Evolutionary conservation across 2,888 invertebrate genomes (phyloP).

Genomic region (Anodontia alba): DNA sequence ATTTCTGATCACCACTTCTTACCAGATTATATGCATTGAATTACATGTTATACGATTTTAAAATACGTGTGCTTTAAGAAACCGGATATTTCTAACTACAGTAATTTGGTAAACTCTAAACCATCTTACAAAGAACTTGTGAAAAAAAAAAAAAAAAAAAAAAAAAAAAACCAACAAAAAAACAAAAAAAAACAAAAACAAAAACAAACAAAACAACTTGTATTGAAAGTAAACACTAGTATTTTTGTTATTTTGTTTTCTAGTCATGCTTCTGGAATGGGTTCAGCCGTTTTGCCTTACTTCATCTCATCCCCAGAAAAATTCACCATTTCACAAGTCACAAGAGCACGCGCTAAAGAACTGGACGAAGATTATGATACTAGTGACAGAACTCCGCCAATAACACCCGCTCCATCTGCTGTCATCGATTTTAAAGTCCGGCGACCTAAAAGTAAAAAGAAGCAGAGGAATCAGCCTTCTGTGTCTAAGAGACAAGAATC

Average conservation of each 20-base stretch:
- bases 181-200: too few relatives aligned
- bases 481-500: conserved; percentile 35
- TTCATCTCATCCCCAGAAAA: conserved; percentile 62
- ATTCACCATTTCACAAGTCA: background rate
- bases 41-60: too few relatives aligned
- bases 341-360: background rate
- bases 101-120: too few relatives aligned
- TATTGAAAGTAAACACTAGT: too few relatives aligned
- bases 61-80: too few relatives aligned
- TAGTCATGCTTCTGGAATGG: conserved; percentile 44
- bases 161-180: too few relatives aligned
- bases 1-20: too few relatives aligned
- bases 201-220: too few relatives aligned
- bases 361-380: conserved; percentile 10
- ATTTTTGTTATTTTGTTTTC: conserved; percentile 13
- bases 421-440: background rate
- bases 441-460: conserved; percentile 23
- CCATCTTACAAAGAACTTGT: too few relatives aligned
- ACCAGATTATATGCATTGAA: too few relatives aligned
- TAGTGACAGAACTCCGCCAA: conserved; percentile 27
- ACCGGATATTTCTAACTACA: too few relatives aligned
- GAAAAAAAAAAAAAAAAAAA: too few relatives aligned
- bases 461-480: conserved; percentile 39
- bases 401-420: conserved; percentile 33
- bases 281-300: conserved; percentile 61